Base-by-base conservation (phyloP, 2,888 invertebrate genomes). In the Biston stratarius region DNA sequence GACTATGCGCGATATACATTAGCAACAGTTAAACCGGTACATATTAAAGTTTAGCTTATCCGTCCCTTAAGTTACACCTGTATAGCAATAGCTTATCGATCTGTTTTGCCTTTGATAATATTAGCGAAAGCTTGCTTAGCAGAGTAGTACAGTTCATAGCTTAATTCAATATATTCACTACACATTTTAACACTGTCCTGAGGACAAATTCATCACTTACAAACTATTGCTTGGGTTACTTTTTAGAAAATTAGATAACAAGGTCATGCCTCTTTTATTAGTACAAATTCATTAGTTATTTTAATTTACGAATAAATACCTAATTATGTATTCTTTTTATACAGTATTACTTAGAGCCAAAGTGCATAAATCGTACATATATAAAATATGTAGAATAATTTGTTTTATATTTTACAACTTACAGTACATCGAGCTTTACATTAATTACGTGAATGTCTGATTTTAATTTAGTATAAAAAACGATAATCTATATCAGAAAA, bases 131-230 rank as follows among this genome's bases (percentile, higher is more conserved):
- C 34, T 57, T 5, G 44, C 34, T 56, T n/a, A 57, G 34, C 42
- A 10, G 34, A 34, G 33, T 34, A 57, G 57, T 34, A n/a, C 8
- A 57, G 12, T 57, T 47, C 15, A 44, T 14, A 47, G 10, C 47
- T 38, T 58, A 56, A 44, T 44, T 57, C 33, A 68, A 76, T 71
- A 71, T 72, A 67, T 74, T 72, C 55, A 48, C 58, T 58, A 53
- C 40, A 64, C n/a, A 58, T 64, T 64, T 63, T 40, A 63, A 64
- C 59, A 52, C 24, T 5, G 55, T 44, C 55, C 47, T 33, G 38
- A 56, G 56, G 62, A 58, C 44, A 57, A 57, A 52, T 53, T 49
- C 24, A 56, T 56, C 42, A 24, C 59, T 64, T 65, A 64, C 6
- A n/a, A 38, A 44, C 44, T 65, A 65, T 60, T 55, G 38, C 60